Conservation (phyloP, 2,888 invertebrate species). For the Pilophorus perplexus region DNA sequence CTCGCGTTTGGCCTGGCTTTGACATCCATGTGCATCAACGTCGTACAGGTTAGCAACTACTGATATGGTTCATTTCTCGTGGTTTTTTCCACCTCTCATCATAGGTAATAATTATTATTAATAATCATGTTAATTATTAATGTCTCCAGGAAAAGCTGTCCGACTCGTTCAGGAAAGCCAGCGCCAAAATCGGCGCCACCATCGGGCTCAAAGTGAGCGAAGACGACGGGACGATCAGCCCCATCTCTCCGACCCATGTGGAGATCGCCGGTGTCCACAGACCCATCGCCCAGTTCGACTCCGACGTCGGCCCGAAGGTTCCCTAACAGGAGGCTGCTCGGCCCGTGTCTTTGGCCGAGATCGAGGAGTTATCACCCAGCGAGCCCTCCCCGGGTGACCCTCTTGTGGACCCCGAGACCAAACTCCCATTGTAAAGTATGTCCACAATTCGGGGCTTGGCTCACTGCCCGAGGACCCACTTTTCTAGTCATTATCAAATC, state of each 20-base stretch:
- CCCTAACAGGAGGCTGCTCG: conserved; percentile 24
- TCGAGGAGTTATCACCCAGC: not conserved
- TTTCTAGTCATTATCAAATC: too few species aligned
- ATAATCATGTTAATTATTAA: too few species aligned
- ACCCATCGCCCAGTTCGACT: too few species aligned
- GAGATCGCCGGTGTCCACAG: conserved; percentile 53
- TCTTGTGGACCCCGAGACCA: too few species aligned
- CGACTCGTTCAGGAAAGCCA: conserved; percentile 79
- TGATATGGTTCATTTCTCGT: not conserved
- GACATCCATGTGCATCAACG: conserved; percentile 96
- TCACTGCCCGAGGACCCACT: too few species aligned
- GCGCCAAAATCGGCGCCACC: conserved; percentile 79
- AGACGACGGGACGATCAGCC: conserved; percentile 57
- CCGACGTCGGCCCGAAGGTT: not conserved
- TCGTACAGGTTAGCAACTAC: conserved; percentile 71
- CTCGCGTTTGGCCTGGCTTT: conserved; percentile 90
- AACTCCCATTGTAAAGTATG: too few species aligned
- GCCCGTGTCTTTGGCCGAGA: conserved; percentile 17
- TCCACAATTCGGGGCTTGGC: too few species aligned
- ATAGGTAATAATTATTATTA: too few species aligned
- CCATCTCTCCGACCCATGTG: conserved; percentile 51
- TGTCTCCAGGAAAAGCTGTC: conserved; percentile 58
- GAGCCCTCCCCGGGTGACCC: conserved; percentile 1
- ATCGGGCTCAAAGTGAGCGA: conserved; percentile 73
- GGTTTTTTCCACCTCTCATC: too few species aligned